phyloP scores from a whole-genome alignment of 2,113 vertebrate genomes.

The Pteropus alecto region DNA sequence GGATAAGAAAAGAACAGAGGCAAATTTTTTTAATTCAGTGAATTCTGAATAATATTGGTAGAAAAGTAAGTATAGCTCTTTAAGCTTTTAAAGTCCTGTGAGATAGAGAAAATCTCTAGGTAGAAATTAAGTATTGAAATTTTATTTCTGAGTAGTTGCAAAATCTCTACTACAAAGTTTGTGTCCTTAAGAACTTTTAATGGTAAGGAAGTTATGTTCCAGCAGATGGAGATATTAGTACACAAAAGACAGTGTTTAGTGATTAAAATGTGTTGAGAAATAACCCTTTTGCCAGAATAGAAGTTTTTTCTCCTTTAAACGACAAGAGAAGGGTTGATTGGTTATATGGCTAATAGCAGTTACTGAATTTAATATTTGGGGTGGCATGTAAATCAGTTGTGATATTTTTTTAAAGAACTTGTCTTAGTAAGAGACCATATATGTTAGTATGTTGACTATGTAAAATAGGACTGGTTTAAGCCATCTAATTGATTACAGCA shows the following conservation, averaged over 20 bases:
- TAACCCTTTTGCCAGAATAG: slow-evolving; percentile 14
- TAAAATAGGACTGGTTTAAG: slow-evolving; percentile 1
- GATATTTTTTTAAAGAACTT: slow-evolving; percentile 5
- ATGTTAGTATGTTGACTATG: neutral
- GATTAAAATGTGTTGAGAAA: slow-evolving; percentile 58
- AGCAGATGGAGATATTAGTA: slow-evolving; percentile 75
- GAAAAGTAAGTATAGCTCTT: neutral
- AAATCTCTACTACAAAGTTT: slow-evolving; percentile 26
- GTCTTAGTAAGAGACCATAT: neutral
- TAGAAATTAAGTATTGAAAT: slow-evolving; percentile 6
- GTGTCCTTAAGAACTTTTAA: slow-evolving; percentile 37
- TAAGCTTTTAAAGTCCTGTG: neutral
- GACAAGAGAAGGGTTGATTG: neutral
- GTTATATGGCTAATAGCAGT: neutral
- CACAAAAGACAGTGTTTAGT: slow-evolving; percentile 53
- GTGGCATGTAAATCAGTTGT: neutral
- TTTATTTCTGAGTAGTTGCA: slow-evolving; percentile 36
- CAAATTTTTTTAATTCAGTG: neutral
- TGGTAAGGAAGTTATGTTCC: slow-evolving; percentile 57
- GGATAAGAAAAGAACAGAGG: neutral
- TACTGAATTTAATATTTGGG: neutral
- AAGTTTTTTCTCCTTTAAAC: slow-evolving; percentile 20
- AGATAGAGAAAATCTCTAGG: neutral
- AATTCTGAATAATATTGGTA: neutral
- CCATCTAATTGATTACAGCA: neutral